Percentiles rank a stretch among this genome's conserved stretches.
phyloP scores from a whole-genome alignment of 2,113 vertebrate species.

The Chionodraco myersi region DNA sequence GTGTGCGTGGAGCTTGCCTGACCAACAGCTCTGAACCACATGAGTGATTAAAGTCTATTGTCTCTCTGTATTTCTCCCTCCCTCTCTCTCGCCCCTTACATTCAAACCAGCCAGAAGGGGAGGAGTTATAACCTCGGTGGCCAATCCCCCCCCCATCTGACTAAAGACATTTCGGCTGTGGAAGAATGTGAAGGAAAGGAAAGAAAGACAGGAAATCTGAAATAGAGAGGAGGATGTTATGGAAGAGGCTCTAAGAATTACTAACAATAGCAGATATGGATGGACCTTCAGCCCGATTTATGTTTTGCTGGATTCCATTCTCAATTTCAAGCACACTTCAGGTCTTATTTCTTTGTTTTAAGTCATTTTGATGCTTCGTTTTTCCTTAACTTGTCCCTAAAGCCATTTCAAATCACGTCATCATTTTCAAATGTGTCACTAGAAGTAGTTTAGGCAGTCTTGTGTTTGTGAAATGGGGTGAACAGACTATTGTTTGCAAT shows the following conservation, averaged over 20 bases:
- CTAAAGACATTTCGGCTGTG: constrained; percentile 34
- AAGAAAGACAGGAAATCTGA: constrained; percentile 57
- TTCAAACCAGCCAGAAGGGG: constrained; percentile 62
- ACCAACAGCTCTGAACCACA: constrained; percentile 71
- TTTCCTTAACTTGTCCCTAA: not conserved
- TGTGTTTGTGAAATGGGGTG: not conserved
- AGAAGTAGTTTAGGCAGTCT: not conserved
- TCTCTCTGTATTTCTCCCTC: constrained; percentile 57
- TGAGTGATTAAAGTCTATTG: constrained; percentile 83
- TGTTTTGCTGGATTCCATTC: not conserved
- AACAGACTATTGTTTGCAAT: not conserved
- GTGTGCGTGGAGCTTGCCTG: constrained; percentile 42
- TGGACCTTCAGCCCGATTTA: not conserved
- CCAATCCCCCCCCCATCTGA: constrained; percentile 36
- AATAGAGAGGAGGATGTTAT: constrained; percentile 54
- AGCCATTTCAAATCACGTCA: not conserved
- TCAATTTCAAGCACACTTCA: constrained; percentile 2
- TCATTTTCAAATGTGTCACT: not conserved
- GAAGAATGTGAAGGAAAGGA: constrained; percentile 50
- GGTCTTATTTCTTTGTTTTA: not conserved
- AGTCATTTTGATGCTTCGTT: not conserved
- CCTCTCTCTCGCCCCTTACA: constrained; percentile 44
- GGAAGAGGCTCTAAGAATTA: constrained; percentile 53
- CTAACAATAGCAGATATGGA: constrained; percentile 28
- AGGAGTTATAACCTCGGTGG: constrained; percentile 38